phyloP scores from a whole-genome alignment of 2,797 vertebrate genomes.

The Poecilia velifera region DNA sequence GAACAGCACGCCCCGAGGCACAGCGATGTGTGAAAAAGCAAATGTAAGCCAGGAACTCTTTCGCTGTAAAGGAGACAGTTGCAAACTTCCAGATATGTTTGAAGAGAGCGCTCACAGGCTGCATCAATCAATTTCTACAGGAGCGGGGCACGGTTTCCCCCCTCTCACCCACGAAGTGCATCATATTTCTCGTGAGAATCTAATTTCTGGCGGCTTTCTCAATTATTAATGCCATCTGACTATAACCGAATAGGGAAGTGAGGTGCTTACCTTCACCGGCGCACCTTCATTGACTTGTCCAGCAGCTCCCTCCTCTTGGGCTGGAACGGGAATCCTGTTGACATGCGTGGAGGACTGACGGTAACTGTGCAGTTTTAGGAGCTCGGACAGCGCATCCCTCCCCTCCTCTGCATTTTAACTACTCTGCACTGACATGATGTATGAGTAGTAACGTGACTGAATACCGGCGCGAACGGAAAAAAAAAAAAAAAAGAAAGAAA shows the following conservation, averaged over 20 bases:
- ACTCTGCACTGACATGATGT: slow-evolving; percentile 33
- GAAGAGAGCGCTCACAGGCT: slow-evolving; percentile 13
- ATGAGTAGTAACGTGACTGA: slow-evolving; percentile 21
- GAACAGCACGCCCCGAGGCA: slow-evolving; percentile 18
- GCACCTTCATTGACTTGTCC: slow-evolving; percentile 71
- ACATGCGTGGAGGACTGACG: slow-evolving; percentile 57
- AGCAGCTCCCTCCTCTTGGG: slow-evolving; percentile 63
- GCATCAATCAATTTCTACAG: slow-evolving; percentile 61
- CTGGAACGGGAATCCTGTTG: slow-evolving; percentile 70
- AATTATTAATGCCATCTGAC: slow-evolving; percentile 60
- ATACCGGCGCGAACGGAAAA: not conserved
- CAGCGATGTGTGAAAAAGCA: slow-evolving; percentile 26
- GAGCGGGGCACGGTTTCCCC: slow-evolving; percentile 47
- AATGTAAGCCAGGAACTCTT: slow-evolving; percentile 33
- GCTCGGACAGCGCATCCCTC: slow-evolving; percentile 59
- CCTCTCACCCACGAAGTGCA: slow-evolving; percentile 47
- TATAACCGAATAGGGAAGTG: slow-evolving; percentile 50
- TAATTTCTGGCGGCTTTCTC: slow-evolving; percentile 45
- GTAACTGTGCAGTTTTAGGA: slow-evolving; percentile 65
- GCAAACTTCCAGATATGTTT: slow-evolving; percentile 32
- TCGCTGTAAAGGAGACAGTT: slow-evolving; percentile 19
- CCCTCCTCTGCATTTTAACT: slow-evolving; percentile 52
- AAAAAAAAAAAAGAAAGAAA: not conserved
- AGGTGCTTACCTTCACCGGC: slow-evolving; percentile 78
- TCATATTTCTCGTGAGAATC: slow-evolving; percentile 49